Percentiles rank a stretch among this genome's conserved stretches.
phyloP scores from a whole-genome alignment of 2,888 invertebrate species.

The Lithosia quadra region DNA sequence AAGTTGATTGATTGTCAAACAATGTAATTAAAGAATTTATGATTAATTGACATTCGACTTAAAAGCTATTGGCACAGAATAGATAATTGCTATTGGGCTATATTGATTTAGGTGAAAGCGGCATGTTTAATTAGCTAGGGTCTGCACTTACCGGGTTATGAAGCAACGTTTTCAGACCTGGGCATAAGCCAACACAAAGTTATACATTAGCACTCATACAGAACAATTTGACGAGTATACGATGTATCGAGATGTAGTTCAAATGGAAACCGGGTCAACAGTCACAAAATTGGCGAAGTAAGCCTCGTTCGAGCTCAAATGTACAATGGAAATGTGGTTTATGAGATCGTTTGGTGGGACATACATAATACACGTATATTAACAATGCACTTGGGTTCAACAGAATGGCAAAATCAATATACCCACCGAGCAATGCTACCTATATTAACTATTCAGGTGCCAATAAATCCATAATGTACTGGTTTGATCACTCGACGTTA shows the following conservation, averaged over 20 bases:
- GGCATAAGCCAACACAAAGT: slow-evolving; percentile 20
- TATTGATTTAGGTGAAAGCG: slow-evolving; percentile 19
- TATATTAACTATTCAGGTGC: slow-evolving; percentile 62
- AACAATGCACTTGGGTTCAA: slow-evolving; percentile 53
- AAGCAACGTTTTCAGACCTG: slow-evolving; percentile 15
- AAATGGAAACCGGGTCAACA: slow-evolving; percentile 50
- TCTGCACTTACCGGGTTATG: slow-evolving; percentile 21
- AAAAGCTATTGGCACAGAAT: slow-evolving; percentile 20
- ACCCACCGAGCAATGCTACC: slow-evolving; percentile 48
- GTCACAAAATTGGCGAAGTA: slow-evolving; percentile 48
- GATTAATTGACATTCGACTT: slow-evolving; percentile 38
- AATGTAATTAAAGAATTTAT: slow-evolving; percentile 32
- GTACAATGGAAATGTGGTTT: slow-evolving; percentile 43
- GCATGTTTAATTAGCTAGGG: slow-evolving; percentile 14
- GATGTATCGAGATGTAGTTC: slow-evolving; percentile 37
- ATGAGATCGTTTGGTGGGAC: slow-evolving; percentile 36
- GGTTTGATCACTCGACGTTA: slow-evolving; percentile 38
- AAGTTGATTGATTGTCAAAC: slow-evolving; percentile 51
- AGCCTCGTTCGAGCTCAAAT: slow-evolving; percentile 45
- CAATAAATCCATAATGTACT: slow-evolving; percentile 41
- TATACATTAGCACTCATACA: slow-evolving; percentile 24
- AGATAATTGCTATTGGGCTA: not conserved
- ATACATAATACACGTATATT: slow-evolving; percentile 47
- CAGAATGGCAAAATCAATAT: slow-evolving; percentile 72
- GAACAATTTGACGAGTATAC: slow-evolving; percentile 36